Conservation (phyloP, 2,888 invertebrate species). For the Neoaliturus tenellus region DNA sequence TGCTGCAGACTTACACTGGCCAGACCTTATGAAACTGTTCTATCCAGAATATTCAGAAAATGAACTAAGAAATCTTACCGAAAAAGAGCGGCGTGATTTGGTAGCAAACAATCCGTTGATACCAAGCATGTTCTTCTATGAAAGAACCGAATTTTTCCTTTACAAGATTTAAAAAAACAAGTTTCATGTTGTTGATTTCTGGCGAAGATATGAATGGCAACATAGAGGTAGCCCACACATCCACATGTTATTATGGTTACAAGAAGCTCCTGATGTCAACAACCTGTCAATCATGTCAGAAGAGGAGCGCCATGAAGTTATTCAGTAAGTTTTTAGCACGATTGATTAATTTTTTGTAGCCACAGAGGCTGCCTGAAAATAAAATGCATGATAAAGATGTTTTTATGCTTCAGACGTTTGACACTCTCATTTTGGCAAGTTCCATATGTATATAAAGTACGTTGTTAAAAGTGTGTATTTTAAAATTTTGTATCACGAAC, state of each 20-base stretch:
- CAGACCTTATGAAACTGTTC: constrained; percentile 56
- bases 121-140: not conserved
- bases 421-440: no score
- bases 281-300: not conserved
- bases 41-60: not conserved
- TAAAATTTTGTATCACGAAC: no score
- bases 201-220: not conserved
- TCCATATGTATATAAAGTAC: no score
- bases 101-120: not conserved
- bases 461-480: no score
- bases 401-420: no score
- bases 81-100: not conserved
- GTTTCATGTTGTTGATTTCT: not conserved
- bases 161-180: not conserved
- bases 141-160: not conserved
- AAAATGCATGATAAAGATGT: no score
- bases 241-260: not conserved
- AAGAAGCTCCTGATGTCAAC: constrained; percentile 50
- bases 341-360: no score
- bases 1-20: constrained; percentile 61
- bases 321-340: no score
- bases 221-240: not conserved
- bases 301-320: not conserved
- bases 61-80: not conserved
- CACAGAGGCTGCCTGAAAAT: no score